These are phyloP conservation scores for Todiramphus saurophagus DNA, from an alignment of 2,113 vertebrate genomes.

Conservation along the genomic window DNA sequence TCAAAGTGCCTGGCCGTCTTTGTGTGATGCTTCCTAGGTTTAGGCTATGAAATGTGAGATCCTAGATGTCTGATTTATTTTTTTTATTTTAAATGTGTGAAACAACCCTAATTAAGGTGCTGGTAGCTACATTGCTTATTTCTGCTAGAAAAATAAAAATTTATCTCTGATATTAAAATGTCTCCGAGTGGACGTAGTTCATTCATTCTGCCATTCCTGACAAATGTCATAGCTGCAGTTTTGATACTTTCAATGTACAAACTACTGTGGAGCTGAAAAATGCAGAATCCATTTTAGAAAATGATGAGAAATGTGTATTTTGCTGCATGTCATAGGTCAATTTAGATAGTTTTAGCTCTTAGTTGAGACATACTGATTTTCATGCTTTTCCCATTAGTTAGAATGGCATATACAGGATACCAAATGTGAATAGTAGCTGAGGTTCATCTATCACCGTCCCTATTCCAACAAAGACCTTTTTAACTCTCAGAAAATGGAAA, in stretches of 20 bases:
- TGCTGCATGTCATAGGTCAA: conserved; percentile 61
- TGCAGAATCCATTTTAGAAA: conserved; percentile 30
- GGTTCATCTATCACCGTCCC: conserved; percentile 50
- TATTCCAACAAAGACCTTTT: conserved; percentile 66
- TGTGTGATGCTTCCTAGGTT: background rate
- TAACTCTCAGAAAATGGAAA: conserved; percentile 68
- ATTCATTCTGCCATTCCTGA: background rate
- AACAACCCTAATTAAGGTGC: background rate
- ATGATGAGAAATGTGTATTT: conserved; percentile 60
- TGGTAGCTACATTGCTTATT: background rate
- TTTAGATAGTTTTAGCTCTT: conserved; percentile 81
- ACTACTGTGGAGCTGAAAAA: background rate
- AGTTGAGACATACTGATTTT: conserved; percentile 82
- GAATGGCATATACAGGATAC: conserved; percentile 68
- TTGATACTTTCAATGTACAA: background rate
- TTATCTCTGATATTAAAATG: background rate
- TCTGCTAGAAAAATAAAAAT: background rate
- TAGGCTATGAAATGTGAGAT: background rate
- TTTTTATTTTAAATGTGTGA: background rate
- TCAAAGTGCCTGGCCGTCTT: background rate
- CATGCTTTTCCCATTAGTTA: conserved; percentile 76
- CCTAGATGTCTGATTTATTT: background rate
- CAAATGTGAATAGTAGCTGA: conserved; percentile 61
- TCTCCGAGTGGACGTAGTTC: background rate
- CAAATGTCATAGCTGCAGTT: background rate